Base-by-base conservation (phyloP, 2,113 vertebrate species). In the Indicator indicator region DNA sequence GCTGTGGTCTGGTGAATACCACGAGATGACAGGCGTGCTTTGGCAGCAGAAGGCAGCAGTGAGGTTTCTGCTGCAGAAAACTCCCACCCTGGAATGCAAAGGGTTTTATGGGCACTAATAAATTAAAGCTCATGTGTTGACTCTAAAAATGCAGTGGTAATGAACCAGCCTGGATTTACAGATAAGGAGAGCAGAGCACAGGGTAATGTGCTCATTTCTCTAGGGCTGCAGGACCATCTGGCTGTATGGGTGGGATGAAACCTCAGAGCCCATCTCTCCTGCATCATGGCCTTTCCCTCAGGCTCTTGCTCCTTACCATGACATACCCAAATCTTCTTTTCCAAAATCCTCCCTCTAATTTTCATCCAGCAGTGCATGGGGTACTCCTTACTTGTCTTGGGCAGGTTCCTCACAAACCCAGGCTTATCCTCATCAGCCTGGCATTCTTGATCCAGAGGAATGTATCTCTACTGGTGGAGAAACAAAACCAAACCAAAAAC, bases 101-200 rank as follows among this genome's bases (percentile, higher is more conserved):
- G 65, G 69, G 36, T 88, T 97, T 97, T 93, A 92, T 94, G 60
- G 86, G 54, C 70, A 55, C 77, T 87, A 92, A 88, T 92, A 95
- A 95, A 96, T 93, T 90, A 92, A 96, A 88, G 65, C 65, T 65
- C 38, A 32, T 88, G 83, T 80, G 76, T 86, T 75, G 86, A 58
- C 69, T 90, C 33, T 83, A 30, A 83, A 93, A 88, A 64, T 40
- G 81, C 62, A 84, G 38, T 56, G 54, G 72, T 86, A 71, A 92
- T 38, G 89, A 89, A 42, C 40, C 55, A 92, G 90, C 42, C 52
- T 93, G 64, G 59, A 42, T 85, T 79, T 79, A 27, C 42, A 91
- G 91, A 94, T 89, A 91, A 92, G 32, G 44, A 36, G 58, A 91
- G 38, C 0, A 3, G 44, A 71, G 56, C 76, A 67, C 6, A 50